Base-by-base conservation (phyloP, 2,113 vertebrate species). In the Nesoenas mayeri region DNA sequence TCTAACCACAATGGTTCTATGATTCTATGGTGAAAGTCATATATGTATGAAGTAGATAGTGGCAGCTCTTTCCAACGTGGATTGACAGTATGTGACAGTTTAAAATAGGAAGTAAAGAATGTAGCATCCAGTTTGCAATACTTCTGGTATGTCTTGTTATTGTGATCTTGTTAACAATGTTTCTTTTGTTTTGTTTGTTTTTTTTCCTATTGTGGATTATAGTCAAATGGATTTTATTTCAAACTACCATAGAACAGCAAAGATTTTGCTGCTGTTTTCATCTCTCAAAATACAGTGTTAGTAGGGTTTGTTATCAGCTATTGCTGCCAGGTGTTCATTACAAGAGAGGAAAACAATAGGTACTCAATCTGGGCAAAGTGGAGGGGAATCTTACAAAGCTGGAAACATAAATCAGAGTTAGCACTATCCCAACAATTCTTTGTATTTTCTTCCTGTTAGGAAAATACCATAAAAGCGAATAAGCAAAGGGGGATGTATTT, bases 61-160 rank as follows among this genome's bases (percentile, higher is more conserved):
- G 26, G 34, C 60, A 78, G 38, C 56, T 78, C 29, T 83, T 66
- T 42, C 5, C 28, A 34, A 5, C 6, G 14, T 20, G 2, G 44
- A 51, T 48, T 77, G 24, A 25, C 13, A 38, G 1, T 5, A 40
- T 0, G 0, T 58, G 40, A 61, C 5, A 77, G 42, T 80, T 79
- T 56, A 73, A 77, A 50, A 53, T 38, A 36, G 36, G 6, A 72
- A 44, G 5, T 53, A 78, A 83, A 56, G 34, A 91, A 53, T n/a
- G 47, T 15, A 60, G 32, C 25, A 67, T 48, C 26, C 24, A 34
- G 12, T 28, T 18, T 74, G 20, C 53, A 74, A 1, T 48, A 40
- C n/a, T 61, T 60, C 51, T 83, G 26, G 2, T 57, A 15, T 64
- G 11, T 71, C 28, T 77, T 67, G 18, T 32, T 31, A 5, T 38